A percentile compares a stretch with the other conserved stretches of the same genome.
Conservation (phyloP, 1,140 invertebrate species). For the Leptinotarsa defecta region DNA sequence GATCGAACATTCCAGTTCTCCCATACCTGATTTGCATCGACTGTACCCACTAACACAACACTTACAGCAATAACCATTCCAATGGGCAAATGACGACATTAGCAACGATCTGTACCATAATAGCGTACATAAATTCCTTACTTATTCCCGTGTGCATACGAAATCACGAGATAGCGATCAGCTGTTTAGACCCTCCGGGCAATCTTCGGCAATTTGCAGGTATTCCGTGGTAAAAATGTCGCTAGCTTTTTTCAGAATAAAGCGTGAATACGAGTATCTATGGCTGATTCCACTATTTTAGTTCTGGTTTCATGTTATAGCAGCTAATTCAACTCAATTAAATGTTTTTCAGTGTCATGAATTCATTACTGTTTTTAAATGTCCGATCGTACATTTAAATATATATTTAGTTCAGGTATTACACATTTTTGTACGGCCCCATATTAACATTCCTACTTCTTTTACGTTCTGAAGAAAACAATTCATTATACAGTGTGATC, state of each 20-base stretch:
- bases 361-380: too few species aligned
- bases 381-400: too few species aligned
- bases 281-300: neutral
- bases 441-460: too few species aligned
- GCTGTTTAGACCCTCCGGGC: constrained; percentile 23
- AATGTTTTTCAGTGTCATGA: neutral
- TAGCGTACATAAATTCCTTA: constrained; percentile 39
- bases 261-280: neutral
- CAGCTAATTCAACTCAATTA: neutral
- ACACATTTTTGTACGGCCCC: too few species aligned
- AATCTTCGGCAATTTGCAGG: constrained; percentile 33
- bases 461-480: too few species aligned
- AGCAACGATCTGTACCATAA: constrained; percentile 40
- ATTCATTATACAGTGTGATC: too few species aligned
- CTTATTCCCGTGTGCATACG: constrained; percentile 36
- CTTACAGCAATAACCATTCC: constrained; percentile 14
- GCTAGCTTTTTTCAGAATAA: neutral
- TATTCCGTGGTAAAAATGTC: constrained; percentile 10
- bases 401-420: too few species aligned
- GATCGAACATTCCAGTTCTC: neutral
- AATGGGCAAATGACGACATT: constrained; percentile 40
- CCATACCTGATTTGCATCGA: constrained; percentile 1
- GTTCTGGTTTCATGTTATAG: constrained; percentile 1
- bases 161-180: constrained; percentile 42
- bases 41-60: constrained; percentile 11